These are phyloP conservation scores for Oryzias dopingdopingensis DNA, from an alignment of 2,797 vertebrate genomes.

Conservation along the genomic window DNA sequence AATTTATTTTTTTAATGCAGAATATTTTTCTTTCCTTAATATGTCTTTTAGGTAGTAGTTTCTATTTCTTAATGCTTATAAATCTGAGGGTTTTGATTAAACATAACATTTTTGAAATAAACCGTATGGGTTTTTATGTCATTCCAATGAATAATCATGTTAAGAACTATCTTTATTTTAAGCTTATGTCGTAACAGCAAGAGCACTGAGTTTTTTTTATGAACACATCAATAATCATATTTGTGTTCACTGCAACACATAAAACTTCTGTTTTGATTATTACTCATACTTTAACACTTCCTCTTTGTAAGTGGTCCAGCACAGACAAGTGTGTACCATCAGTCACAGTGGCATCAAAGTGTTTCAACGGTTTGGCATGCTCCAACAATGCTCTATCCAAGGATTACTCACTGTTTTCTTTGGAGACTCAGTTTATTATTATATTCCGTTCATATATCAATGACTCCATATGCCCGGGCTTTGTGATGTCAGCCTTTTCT, in stretches of 20 bases:
- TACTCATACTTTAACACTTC: slow-evolving; percentile 39
- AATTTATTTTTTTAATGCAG: neutral
- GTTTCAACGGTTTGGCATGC: slow-evolving; percentile 49
- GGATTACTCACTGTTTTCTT: slow-evolving; percentile 59
- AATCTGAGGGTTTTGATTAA: too few species aligned
- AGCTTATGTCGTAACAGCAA: slow-evolving; percentile 10
- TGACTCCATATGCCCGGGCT: slow-evolving; percentile 31
- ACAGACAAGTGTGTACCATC: slow-evolving; percentile 45
- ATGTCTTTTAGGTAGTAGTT: too few species aligned
- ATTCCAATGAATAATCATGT: too few species aligned
- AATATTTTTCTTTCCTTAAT: too few species aligned
- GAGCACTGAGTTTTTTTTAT: slow-evolving; percentile 4
- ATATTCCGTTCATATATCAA: slow-evolving; percentile 48
- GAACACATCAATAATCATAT: slow-evolving; percentile 14
- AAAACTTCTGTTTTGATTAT: slow-evolving; percentile 40
- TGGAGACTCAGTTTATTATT: slow-evolving; percentile 53
- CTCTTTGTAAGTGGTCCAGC: slow-evolving; percentile 37
- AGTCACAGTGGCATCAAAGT: slow-evolving; percentile 49
- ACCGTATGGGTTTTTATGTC: too few species aligned
- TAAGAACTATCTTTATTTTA: too few species aligned
- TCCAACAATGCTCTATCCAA: slow-evolving; percentile 56
- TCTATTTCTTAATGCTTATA: too few species aligned
- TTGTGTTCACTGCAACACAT: slow-evolving; percentile 41
- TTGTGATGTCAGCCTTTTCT: slow-evolving; percentile 51
- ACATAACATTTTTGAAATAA: too few species aligned